Conservation (phyloP, 2,113 vertebrate genomes). For the Phyllostomus hastatus region DNA sequence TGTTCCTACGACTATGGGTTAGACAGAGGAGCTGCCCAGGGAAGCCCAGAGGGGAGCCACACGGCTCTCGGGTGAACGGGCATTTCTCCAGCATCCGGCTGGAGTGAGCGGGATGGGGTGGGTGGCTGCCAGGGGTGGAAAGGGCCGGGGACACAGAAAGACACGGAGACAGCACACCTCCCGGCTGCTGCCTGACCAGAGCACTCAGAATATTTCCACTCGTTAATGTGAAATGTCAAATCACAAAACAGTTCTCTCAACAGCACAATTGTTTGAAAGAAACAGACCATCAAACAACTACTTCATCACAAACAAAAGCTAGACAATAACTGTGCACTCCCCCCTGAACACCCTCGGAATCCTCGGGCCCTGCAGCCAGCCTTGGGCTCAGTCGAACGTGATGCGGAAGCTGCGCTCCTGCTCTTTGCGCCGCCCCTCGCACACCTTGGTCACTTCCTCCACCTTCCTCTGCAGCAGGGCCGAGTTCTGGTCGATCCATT, state of each 20-base stretch:
- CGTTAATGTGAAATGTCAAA: neutral
- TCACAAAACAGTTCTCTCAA: neutral
- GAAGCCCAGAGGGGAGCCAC: neutral
- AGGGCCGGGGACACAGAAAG: neutral
- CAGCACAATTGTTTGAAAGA: neutral
- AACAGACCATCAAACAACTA: neutral
- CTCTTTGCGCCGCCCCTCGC: constrained; percentile 93
- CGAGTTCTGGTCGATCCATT: constrained; percentile 98
- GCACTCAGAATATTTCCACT: neutral
- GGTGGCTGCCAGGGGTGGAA: rapidly evolving
- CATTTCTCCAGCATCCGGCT: neutral
- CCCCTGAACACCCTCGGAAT: rapidly evolving
- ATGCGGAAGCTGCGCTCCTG: constrained; percentile 94
- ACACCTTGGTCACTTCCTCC: constrained; percentile 93
- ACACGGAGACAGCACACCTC: neutral
- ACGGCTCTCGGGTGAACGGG: rapidly evolving
- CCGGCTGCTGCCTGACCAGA: neutral
- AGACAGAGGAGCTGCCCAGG: rapidly evolving
- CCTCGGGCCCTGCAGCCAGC: neutral
- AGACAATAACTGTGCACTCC: rapidly evolving
- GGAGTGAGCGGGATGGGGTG: neutral
- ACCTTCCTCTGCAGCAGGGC: constrained; percentile 93
- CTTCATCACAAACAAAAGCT: neutral
- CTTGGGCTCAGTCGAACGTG: constrained; percentile 82
- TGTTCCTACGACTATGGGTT: rapidly evolving